Evolutionary conservation across 1,140 invertebrate genomes (phyloP).

Genomic region (Neodiprion fabricii): DNA sequence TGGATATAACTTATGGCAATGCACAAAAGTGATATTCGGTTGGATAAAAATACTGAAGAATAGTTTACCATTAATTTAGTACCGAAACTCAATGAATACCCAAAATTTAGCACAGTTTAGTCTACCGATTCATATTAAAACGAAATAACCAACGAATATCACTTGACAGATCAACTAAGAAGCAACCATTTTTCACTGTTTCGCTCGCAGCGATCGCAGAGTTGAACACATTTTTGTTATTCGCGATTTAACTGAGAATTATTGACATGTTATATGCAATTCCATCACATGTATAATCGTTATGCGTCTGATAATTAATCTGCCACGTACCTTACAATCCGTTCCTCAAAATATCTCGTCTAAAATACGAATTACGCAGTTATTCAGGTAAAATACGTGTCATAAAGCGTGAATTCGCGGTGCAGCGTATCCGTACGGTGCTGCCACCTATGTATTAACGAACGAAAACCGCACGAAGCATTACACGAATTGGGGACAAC

Average conservation of each 20-base stretch:
- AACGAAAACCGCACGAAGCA: neutral
- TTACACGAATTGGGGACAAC: neutral
- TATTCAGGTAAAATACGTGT: constrained; percentile 42
- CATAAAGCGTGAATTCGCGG: constrained; percentile 41
- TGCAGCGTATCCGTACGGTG: constrained; percentile 31
- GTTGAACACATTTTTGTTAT: constrained; percentile 21
- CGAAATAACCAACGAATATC: constrained; percentile 24
- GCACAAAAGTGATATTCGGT: too few relatives aligned
- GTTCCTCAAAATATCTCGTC: constrained; percentile 26
- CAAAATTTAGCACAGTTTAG: constrained; percentile 29
- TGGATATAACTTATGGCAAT: too few relatives aligned
- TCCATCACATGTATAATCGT: constrained; percentile 21
- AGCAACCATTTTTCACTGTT: constrained; percentile 43
- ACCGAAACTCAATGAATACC: constrained; percentile 19
- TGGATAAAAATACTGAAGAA: too few relatives aligned
- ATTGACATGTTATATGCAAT: neutral
- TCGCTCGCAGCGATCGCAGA: constrained; percentile 28
- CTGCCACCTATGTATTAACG: constrained; percentile 34
- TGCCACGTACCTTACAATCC: constrained; percentile 33
- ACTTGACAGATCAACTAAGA: constrained; percentile 43
- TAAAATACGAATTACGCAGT: constrained; percentile 45
- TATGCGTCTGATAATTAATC: constrained; percentile 14
- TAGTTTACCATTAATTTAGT: constrained; percentile 36
- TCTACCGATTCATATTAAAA: constrained; percentile 31
- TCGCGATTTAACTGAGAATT: neutral